Evolutionary conservation across 2,113 vertebrate species (phyloP), one percentile per base, ranked within the genome.

Genomic region (Mormyrus iriodes): DNA sequence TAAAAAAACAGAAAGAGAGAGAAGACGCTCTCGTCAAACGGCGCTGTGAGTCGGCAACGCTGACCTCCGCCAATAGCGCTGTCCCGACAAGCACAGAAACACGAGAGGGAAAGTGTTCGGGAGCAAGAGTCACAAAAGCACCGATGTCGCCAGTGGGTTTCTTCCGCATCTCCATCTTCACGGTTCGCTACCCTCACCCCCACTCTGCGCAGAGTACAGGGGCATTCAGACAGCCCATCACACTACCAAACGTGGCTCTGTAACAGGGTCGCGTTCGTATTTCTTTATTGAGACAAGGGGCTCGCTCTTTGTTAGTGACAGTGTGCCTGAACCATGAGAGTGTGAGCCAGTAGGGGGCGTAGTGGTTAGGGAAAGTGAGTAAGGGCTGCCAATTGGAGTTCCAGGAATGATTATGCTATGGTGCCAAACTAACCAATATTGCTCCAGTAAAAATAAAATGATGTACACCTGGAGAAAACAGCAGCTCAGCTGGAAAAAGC

Each of bases 11-110:
- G 42, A 39, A 69, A 21, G 53, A 19, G 53, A 21, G 53, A 21
- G 19, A 55, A 19, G 0, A 48, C 85, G 17, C n/a, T 53, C 13
- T 24, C 2, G 51, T 12, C 85, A 53, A 53, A 53, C 7, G 13
- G 82, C 44, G 7, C 46, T 31, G 48, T 0, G 27, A 79, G 52
- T 46, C 88, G 46, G 82, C 39, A 48, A 24, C 42, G 6, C 53
- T 69, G 87, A 69, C 65, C 65, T 31, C 44, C 48, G 19, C 35
- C 69, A 82, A 88, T 35, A 55, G 51, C 21, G 13, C 42, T 84
- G 82, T 84, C 82, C 82, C 82, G 82, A 84, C 82, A 84, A 84
- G 82, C 82, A 24, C 44, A 48, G 82, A n/a, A 48, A 84, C 39
- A 84, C 42, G 24, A 84, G 82, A 27, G 82, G 82, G 44, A 84